A percentile compares a stretch with the other conserved stretches of the same genome.
phyloP scores from a whole-genome alignment of 2,888 invertebrate genomes.

The Parnassius orleans region DNA sequence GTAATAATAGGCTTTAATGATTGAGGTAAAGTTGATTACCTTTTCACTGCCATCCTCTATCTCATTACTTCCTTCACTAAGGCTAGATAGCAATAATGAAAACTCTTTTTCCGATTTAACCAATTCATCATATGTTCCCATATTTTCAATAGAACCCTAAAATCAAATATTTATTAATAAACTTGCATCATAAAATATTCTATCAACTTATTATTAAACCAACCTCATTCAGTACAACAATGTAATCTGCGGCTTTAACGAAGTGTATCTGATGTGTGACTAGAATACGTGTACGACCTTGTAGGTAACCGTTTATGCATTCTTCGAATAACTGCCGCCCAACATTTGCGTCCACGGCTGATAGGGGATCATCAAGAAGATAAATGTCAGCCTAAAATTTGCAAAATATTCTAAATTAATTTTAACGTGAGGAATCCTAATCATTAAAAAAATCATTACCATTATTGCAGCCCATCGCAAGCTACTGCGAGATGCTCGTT shows the following conservation, averaged over 20 bases:
- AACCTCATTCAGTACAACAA: constrained; percentile 79
- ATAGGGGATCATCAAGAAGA: constrained; percentile 90
- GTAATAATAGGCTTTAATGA: too few species aligned
- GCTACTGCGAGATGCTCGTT: too few species aligned
- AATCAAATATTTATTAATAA: constrained; percentile 17
- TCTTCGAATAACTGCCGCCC: constrained; percentile 87
- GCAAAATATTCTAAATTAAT: background rate
- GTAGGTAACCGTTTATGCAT: constrained; percentile 84
- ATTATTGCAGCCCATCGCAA: too few species aligned
- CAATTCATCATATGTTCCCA: constrained; percentile 81
- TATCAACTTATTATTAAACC: constrained; percentile 12
- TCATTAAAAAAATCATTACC: too few species aligned
- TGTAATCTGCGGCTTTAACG: constrained; percentile 68
- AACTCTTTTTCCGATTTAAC: constrained; percentile 77
- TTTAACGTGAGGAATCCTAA: too few species aligned
- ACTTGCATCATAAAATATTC: background rate
- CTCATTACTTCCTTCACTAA: constrained; percentile 38
- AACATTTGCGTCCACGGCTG: constrained; percentile 90
- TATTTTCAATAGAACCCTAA: constrained; percentile 80
- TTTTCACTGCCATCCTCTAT: constrained; percentile 35
- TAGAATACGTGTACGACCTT: constrained; percentile 85
- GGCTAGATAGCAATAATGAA: constrained; percentile 52
- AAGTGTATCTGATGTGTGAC: constrained; percentile 93
- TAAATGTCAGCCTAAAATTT: constrained; percentile 85
- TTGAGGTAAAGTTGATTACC: constrained; percentile 25